Evolutionary conservation across 2,797 vertebrate species (phyloP).

Genomic region (Petrocephalus sullivani): DNA sequence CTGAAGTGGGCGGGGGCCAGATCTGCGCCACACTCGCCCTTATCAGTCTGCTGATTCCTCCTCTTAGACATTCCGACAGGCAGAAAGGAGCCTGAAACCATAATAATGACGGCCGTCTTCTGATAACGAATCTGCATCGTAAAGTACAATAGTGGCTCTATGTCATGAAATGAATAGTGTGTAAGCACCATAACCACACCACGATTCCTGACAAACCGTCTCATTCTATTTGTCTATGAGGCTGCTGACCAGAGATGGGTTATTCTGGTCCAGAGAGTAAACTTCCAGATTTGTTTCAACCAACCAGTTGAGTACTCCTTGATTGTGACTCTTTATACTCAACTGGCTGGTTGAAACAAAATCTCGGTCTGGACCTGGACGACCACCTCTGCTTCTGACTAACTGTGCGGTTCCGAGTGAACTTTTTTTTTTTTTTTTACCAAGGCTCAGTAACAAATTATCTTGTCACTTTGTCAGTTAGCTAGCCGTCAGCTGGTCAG

Average conservation of each 20-base stretch:
- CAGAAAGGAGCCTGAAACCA: neutral
- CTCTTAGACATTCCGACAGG: neutral
- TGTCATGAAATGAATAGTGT: neutral
- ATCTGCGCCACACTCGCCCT: neutral
- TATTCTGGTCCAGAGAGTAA: too few relatives aligned
- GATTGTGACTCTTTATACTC: too few relatives aligned
- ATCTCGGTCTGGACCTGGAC: too few relatives aligned
- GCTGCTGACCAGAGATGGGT: neutral
- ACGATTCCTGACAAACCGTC: neutral
- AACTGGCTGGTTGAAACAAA: too few relatives aligned
- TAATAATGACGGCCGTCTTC: neutral
- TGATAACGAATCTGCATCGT: neutral
- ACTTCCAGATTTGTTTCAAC: too few relatives aligned
- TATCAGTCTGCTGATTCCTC: slow-evolving; percentile 4
- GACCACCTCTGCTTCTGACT: neutral
- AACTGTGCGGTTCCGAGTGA: neutral
- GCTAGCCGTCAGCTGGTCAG: neutral
- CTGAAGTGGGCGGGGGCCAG: neutral
- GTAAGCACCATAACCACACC: neutral
- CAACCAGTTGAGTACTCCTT: too few relatives aligned
- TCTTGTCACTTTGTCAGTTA: neutral
- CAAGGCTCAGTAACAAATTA: neutral
- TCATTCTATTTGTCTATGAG: neutral
- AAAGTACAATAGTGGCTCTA: neutral
- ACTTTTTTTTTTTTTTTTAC: neutral